Percentiles rank a stretch among this genome's conserved stretches.
These are phyloP conservation scores for cat (Felis catus) DNA, from an alignment of 2,113 vertebrate species.

Conservation along the genomic window DNA sequence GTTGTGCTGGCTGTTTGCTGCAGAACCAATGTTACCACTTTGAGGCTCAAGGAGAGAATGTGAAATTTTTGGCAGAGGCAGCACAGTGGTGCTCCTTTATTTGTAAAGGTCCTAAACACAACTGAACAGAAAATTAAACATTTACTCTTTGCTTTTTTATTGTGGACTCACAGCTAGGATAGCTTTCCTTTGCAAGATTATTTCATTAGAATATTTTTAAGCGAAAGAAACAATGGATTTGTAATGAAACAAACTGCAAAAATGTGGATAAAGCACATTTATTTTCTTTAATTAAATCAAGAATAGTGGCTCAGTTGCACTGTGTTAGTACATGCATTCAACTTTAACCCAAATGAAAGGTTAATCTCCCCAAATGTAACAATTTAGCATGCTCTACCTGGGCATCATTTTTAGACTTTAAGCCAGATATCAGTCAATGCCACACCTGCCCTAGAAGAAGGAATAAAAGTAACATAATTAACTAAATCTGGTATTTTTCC, in stretches of 20 bases:
- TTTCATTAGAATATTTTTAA: not conserved
- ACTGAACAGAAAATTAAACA: not conserved
- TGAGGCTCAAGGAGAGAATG: slow-evolving; percentile 85
- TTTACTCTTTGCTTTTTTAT: not conserved
- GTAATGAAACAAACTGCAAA: not conserved
- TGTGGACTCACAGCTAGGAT: not conserved
- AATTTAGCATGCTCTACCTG: not conserved
- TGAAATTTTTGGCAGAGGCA: slow-evolving; percentile 69
- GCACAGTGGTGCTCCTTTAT: not conserved
- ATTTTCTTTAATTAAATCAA: not conserved
- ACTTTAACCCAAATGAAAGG: not conserved
- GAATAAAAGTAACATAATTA: not conserved
- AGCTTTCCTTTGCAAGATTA: not conserved
- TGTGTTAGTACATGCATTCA: not conserved
- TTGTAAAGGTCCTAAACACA: not conserved
- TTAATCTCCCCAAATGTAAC: not conserved
- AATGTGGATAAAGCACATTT: not conserved
- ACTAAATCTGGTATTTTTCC: not conserved
- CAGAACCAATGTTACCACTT: slow-evolving; percentile 90
- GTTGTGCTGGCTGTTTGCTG: slow-evolving; percentile 84
- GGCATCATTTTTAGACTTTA: not conserved
- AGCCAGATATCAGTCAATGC: not conserved
- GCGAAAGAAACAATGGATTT: not conserved
- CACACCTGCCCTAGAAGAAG: not conserved
- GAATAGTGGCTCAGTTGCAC: not conserved